Evolutionary conservation across 2,113 vertebrate species (phyloP), one percentile per base, ranked within the genome.

Genomic region (Trachemys scripta): DNA sequence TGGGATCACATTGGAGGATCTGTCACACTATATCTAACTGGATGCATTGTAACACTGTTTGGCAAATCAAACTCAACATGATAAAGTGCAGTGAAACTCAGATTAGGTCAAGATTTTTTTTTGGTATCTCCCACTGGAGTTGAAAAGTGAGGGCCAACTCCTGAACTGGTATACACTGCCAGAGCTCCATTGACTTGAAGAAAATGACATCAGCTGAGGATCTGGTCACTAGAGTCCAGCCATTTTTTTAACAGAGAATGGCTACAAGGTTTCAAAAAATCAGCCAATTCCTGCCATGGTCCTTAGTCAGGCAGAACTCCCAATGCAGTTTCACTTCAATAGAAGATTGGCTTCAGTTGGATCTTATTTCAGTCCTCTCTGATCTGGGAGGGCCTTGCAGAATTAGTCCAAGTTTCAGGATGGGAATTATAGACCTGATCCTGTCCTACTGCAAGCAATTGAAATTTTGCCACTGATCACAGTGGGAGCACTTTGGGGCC

Each of bases 41-140:
- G 76, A 78, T 86, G 90, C 56, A 83, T 53, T 94, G 65, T 80
- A 89, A 92, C 85, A 82, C 79, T 87, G 42, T 79, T 92, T 78
- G 59, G 57, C 42, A 93, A 82, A 93, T 88, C 38, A 56, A 31
- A 78, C 85, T 94, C 1, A 0, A 85, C 78, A 96, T 78, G 31
- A 54, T 53, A 83, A 90, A 95, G 88, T 78, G 72, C 59, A 84
- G 42, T 69, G 86, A 85, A 96, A 89, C 53, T 42, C 49, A 50
- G 79, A 53, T 27, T 87, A 90, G 27, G 29, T 80, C 57, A 80
- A 35, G 56, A 82, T 47, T 87, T 90, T 17, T 45, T 88, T 89
- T 91, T 49, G 29, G 89, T 62, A 62, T 87, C 59, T 82, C 16
- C 79, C 93, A 80, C 0, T 0, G 38, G 78, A 85, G 87, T 38